Conservation (phyloP, 1,140 invertebrate species). For the Drosophila ambigua region DNA sequence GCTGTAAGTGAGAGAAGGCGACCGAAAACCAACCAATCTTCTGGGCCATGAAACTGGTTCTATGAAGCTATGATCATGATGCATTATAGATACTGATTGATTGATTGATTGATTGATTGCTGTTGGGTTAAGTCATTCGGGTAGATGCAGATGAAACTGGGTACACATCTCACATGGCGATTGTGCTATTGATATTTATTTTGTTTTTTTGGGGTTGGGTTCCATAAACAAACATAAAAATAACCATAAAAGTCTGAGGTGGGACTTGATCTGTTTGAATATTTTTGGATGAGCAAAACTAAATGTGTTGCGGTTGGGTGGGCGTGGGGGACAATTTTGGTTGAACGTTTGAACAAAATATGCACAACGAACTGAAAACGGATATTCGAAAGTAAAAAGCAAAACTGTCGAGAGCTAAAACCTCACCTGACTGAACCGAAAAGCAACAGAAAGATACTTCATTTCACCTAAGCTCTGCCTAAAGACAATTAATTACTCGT, state of each 20-base stretch:
- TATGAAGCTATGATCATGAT: conserved; percentile 39
- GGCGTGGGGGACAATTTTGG: conserved; percentile 33
- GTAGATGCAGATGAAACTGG: conserved; percentile 43
- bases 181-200: too few species aligned
- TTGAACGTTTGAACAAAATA: conserved; percentile 56
- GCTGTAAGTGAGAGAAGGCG: conserved; percentile 91
- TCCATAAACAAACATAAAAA: conserved; percentile 42
- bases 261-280: conserved; percentile 33
- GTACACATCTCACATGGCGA: conserved; percentile 18
- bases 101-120: conserved; percentile 42
- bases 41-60: conserved; percentile 36
- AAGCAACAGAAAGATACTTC: conserved; percentile 4
- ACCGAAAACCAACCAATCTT: conserved; percentile 87
- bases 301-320: conserved; percentile 11
- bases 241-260: conserved; percentile 28
- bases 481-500: conserved; percentile 38
- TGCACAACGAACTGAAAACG: conserved; percentile 48
- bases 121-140: conserved; percentile 46
- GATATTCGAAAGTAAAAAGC: conserved; percentile 52
- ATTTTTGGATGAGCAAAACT: conserved; percentile 26
- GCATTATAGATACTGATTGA: conserved; percentile 25
- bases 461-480: conserved; percentile 31
- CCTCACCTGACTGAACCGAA: conserved; percentile 13
- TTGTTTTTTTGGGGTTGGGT: conserved; percentile 16
- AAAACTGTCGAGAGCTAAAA: conserved; percentile 46